Base-by-base conservation (phyloP, 2,797 vertebrate genomes). In the Platyrinchus mystaceus region DNA sequence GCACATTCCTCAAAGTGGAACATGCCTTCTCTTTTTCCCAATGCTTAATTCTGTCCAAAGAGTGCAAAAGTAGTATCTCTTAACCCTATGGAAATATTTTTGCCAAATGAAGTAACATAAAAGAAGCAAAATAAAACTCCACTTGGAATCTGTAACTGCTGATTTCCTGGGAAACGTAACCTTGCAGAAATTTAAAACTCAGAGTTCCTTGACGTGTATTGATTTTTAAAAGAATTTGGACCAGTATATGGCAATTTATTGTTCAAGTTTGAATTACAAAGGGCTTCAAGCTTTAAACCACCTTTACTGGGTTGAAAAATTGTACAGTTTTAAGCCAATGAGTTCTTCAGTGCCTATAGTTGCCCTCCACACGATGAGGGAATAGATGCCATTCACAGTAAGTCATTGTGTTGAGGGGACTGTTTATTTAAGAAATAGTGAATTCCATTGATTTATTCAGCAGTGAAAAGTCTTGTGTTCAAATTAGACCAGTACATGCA, bases 211-310 rank as follows among this genome's bases (percentile, higher is more conserved):
- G 37, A 67, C 34, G 39, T 58, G 11, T 84, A 64, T 60, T 64
- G 60, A 76, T 28, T 87, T 69, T 93, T 89, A 30, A 53, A 56
- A 79, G 53, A 82, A 84, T 80, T 91, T 82, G 88, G 66, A 84
- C 32, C 2, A 2, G 36, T 83, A 30, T 30, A 39, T 16, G 81
- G 78, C 43, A 78, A 63, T 79, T 68, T 74, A 64, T 21, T 60
- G 53, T 82, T 82, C 46, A 62, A 59, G 66, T 84, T 50, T 86
- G 76, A 89, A 75, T 89, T 92, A 68, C 41, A 81, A 93, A 96
- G 96, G 96, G 96, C 96, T 97, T 93, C 69, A 89, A 91, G 94
- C 94, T 97, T 96, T 97, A 96, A 95, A 94, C 81, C 90, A 69
- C 69, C 43, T 94, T 70, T 76, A 49, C 39, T 76, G 84, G 74